These are phyloP conservation scores for Mythimna lalbum DNA, from an alignment of 2,888 invertebrate species.

Conservation along the genomic window DNA sequence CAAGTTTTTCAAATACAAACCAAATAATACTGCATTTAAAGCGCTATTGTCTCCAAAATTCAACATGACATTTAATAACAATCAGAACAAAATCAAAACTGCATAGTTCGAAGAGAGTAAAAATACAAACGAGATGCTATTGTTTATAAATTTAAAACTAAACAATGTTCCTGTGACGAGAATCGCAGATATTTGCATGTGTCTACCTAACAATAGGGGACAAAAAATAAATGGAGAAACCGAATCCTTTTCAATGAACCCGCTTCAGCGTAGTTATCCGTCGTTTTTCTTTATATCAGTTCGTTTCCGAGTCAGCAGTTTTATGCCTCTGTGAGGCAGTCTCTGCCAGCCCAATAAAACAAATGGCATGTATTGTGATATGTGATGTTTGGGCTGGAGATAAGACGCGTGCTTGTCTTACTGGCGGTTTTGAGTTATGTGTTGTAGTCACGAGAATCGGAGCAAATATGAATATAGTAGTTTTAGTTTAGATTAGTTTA, in stretches of 20 bases:
- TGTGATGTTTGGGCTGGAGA: constrained; percentile 31
- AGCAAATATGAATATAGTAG: constrained; percentile 11
- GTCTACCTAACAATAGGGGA: constrained; percentile 35
- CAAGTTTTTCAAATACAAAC: background rate
- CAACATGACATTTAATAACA: background rate
- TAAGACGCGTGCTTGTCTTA: constrained; percentile 19
- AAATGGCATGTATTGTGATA: constrained; percentile 47
- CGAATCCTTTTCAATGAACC: constrained; percentile 41
- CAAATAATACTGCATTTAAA: background rate
- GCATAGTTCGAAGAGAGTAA: background rate
- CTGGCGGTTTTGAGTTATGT: constrained; percentile 24
- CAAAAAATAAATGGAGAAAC: constrained; percentile 32
- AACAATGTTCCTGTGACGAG: constrained; percentile 1
- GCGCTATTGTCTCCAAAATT: background rate
- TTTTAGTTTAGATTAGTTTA: too few species aligned
- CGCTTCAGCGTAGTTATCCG: constrained; percentile 17
- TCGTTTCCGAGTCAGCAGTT: constrained; percentile 43
- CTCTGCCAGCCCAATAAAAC: constrained; percentile 38
- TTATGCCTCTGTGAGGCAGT: constrained; percentile 29
- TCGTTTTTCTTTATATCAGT: constrained; percentile 29
- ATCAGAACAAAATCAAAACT: background rate
- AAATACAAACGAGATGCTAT: constrained; percentile 8
- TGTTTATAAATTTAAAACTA: constrained; percentile 25
- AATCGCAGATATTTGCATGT: constrained; percentile 28
- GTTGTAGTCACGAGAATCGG: constrained; percentile 10